A percentile compares a stretch with the other conserved stretches of the same genome.
Evolutionary conservation across 2,888 invertebrate genomes (phyloP).

Genomic region (Germaria angustata): DNA sequence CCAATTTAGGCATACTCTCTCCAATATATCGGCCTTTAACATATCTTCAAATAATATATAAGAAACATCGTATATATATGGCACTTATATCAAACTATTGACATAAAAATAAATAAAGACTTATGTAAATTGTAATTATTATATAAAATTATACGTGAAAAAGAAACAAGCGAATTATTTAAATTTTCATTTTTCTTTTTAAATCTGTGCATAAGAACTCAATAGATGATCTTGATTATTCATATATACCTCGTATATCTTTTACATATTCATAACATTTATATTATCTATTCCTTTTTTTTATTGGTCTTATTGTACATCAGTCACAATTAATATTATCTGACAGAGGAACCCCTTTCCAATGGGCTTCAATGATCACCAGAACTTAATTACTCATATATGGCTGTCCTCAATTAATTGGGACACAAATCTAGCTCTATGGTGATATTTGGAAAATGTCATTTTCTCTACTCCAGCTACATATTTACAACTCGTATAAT

Average conservation of each 20-base stretch:
- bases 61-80: too few relatives aligned
- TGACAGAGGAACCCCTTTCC: not conserved
- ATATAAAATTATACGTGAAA: too few relatives aligned
- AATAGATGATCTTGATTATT: too few relatives aligned
- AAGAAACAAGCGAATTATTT: too few relatives aligned
- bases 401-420: constrained; percentile 12
- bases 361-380: constrained; percentile 18
- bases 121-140: too few relatives aligned
- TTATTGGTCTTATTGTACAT: not conserved
- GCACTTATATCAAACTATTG: too few relatives aligned
- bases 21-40: too few relatives aligned
- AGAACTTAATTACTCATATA: constrained; percentile 33
- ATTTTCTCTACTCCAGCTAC: not conserved
- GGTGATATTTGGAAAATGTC: constrained; percentile 11
- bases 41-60: too few relatives aligned
- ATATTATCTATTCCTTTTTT: not conserved
- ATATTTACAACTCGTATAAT: constrained; percentile 7
- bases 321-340: not conserved
- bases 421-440: not conserved
- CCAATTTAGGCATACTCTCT: too few relatives aligned
- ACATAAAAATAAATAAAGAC: too few relatives aligned
- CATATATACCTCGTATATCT: not conserved
- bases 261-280: not conserved
- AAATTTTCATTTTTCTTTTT: too few relatives aligned
- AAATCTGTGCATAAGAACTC: too few relatives aligned